Evolutionary conservation across 1,140 invertebrate genomes (phyloP).

Genomic region (Macrostomum lignano): DNA sequence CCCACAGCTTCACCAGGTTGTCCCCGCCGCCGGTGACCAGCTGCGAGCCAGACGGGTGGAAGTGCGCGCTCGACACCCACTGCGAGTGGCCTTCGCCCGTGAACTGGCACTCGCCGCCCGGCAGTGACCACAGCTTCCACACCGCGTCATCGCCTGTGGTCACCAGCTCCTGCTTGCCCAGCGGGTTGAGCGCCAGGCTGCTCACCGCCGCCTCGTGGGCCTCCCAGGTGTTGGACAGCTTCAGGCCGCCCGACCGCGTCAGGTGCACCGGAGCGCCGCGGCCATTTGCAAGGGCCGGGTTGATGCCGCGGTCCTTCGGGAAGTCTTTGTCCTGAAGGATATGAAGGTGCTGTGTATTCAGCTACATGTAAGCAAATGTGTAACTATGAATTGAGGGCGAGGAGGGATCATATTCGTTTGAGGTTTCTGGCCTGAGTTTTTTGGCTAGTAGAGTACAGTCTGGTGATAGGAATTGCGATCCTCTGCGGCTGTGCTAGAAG

Average conservation of each 20-base stretch:
- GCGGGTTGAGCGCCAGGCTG: too few relatives aligned
- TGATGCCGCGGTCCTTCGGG: conserved; percentile 20
- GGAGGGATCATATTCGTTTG: too few relatives aligned
- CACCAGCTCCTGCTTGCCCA: conserved; percentile 23
- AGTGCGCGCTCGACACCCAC: conserved; percentile 26
- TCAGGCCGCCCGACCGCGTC: conserved; percentile 18
- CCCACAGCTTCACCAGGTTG: conserved; percentile 23
- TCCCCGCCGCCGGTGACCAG: conserved; percentile 16
- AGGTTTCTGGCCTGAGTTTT: too few relatives aligned
- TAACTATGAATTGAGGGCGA: too few relatives aligned
- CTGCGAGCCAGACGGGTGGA: conserved; percentile 13
- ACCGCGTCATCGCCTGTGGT: conserved; percentile 26
- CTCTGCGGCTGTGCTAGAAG: too few relatives aligned
- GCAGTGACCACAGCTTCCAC: conserved; percentile 28
- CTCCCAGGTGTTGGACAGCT: conserved; percentile 17
- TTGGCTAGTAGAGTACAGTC: too few relatives aligned
- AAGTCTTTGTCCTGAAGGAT: conserved; percentile 26
- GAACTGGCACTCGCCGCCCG: conserved; percentile 23
- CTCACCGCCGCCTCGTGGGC: conserved; percentile 23
- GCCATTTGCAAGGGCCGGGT: conserved; percentile 15
- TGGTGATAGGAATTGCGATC: too few relatives aligned
- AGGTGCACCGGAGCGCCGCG: conserved; percentile 16
- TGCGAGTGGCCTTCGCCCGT: conserved; percentile 27
- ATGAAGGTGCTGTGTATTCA: too few relatives aligned
- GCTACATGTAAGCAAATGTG: too few relatives aligned